Evolutionary conservation across 2,888 invertebrate genomes (phyloP).

Genomic region (Chloromyia formosa): DNA sequence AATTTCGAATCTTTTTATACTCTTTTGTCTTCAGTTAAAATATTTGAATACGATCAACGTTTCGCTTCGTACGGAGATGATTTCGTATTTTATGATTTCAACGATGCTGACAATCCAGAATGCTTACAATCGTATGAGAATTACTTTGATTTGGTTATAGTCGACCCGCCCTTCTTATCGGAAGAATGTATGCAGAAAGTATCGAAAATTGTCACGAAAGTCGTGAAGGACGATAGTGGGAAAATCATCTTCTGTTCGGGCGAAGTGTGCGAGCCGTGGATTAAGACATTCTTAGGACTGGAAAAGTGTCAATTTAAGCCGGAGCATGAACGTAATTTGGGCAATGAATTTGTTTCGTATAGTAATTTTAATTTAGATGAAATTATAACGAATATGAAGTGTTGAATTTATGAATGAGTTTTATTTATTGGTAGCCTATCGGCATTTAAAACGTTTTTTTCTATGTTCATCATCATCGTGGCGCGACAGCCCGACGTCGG

Average conservation of each 20-base stretch:
- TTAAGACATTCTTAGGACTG: constrained; percentile 71
- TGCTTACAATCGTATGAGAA: constrained; percentile 64
- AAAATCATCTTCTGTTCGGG: constrained; percentile 80
- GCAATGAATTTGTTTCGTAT: constrained; percentile 92
- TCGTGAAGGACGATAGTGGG: constrained; percentile 67
- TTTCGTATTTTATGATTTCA: constrained; percentile 90
- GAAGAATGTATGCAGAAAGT: constrained; percentile 91
- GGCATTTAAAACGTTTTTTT: no score
- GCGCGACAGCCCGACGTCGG: no score
- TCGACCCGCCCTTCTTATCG: constrained; percentile 94
- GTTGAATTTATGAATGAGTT: not conserved
- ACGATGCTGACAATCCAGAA: constrained; percentile 75
- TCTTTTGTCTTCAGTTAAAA: constrained; percentile 63
- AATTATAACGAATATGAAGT: constrained; percentile 49
- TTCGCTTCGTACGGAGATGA: constrained; percentile 81
- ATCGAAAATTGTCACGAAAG: constrained; percentile 76
- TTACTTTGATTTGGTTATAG: constrained; percentile 84
- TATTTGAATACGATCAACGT: constrained; percentile 86
- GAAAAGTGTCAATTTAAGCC: constrained; percentile 78
- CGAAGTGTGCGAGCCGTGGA: constrained; percentile 77
- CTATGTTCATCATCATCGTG: no score
- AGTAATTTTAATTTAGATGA: constrained; percentile 83
- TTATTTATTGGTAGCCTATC: no score
- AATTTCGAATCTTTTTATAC: no score
- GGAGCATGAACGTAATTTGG: constrained; percentile 86